Evolutionary conservation across 2,113 vertebrate genomes (phyloP), one percentile per base, ranked within the genome.

Genomic region (Marmota monax): DNA sequence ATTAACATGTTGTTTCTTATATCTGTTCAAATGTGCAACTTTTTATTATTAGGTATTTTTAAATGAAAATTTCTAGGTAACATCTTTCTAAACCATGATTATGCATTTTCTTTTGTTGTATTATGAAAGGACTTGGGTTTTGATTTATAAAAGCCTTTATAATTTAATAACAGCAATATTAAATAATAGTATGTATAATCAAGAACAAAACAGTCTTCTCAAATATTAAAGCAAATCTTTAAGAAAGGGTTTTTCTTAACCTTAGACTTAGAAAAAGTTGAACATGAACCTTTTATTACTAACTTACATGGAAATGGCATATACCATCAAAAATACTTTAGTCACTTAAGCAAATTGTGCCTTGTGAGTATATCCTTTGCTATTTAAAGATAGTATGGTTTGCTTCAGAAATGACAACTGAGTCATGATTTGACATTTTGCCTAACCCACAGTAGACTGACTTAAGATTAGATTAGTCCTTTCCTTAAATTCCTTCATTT

Each of bases 141-240:
- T 93, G 65, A 88, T 84, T 84, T 88, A 32, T 82, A 42, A 85
- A 84, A 77, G 22, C 42, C 13, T 79, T 96, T 77, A 45, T 77
- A 95, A 72, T 85, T 79, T 92, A 91, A 67, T 37, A 91, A 84
- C 4, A 74, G 37, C 34, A 74, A 42, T 22, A 39, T 77, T 92
- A n/a, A 70, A 11, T 7, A 90, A 25, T 87, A 37, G 22, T 48
- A 1, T 23, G 23, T 79, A 29, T 69, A 61, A 84, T 76, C 12
- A 88, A 79, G 51, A 92, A 84, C 1, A 3, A 96, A 51, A 76
- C n/a, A 6, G 3, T 83, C 45, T 84, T 96, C 72, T 89, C 42
- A 88, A 88, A 82, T 82, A 23, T 58, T 82, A 77, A 95, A 74
- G 27, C 25, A 63, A 39, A 80, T 32, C 8, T 76, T 90, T 65